Conservation (phyloP, 2,888 invertebrate species). For the Steromphala cineraria region DNA sequence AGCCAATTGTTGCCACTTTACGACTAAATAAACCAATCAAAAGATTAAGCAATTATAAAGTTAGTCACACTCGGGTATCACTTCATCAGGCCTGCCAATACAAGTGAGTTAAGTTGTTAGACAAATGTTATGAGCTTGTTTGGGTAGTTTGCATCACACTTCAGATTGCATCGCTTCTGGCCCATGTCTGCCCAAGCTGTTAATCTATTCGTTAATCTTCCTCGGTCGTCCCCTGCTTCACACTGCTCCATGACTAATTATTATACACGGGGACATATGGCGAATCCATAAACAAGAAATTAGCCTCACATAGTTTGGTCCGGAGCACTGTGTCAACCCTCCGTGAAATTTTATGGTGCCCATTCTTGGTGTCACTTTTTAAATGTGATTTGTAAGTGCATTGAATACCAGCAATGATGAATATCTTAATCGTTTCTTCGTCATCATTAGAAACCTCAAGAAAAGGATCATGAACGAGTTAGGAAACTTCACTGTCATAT, state of each 20-base stretch:
- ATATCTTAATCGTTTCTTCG: too few relatives aligned
- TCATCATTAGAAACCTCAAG: too few relatives aligned
- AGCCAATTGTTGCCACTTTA: neutral
- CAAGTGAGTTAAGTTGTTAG: neutral
- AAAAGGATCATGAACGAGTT: too few relatives aligned
- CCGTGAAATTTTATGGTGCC: too few relatives aligned
- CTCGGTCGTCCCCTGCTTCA: neutral
- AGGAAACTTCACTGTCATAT: too few relatives aligned
- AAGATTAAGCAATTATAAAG: neutral
- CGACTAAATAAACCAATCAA: neutral
- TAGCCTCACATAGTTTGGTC: too few relatives aligned
- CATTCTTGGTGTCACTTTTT: too few relatives aligned
- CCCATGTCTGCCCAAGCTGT: neutral
- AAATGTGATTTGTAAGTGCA: too few relatives aligned
- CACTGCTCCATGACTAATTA: neutral
- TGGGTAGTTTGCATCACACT: neutral
- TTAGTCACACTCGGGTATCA: neutral
- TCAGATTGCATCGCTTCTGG: neutral
- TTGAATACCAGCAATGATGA: too few relatives aligned
- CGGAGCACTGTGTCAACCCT: too few relatives aligned
- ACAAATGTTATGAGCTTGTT: neutral
- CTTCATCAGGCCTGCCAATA: neutral
- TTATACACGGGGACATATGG: neutral
- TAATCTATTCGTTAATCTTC: neutral
- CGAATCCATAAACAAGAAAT: neutral